Evolutionary conservation across 2,797 vertebrate species (phyloP).

Genomic region (Oreochromis grahami): DNA sequence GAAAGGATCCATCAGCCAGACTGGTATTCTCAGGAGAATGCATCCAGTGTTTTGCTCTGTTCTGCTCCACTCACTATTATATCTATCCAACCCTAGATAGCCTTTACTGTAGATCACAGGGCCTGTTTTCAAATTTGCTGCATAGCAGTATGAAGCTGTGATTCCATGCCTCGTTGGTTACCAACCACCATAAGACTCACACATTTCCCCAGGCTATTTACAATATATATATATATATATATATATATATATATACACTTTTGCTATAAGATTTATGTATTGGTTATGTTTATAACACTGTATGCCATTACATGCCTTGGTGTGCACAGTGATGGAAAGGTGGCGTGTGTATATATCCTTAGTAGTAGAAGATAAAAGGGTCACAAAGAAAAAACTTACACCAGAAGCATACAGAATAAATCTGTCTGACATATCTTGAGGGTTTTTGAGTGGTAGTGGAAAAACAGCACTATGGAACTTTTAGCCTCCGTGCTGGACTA

Average conservation of each 20-base stretch:
- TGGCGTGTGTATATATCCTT: slow-evolving; percentile 1
- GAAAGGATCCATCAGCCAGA: slow-evolving; percentile 64
- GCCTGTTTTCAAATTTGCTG: slow-evolving; percentile 50
- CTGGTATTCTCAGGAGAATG: slow-evolving; percentile 55
- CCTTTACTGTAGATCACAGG: slow-evolving; percentile 65
- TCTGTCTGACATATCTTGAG: slow-evolving; percentile 47
- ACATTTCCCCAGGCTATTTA: slow-evolving; percentile 24
- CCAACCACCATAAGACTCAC: background rate
- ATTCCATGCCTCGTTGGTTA: slow-evolving; percentile 50
- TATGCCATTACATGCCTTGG: slow-evolving; percentile 3
- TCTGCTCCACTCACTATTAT: slow-evolving; percentile 59
- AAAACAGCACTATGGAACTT: slow-evolving; percentile 25
- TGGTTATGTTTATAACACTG: background rate
- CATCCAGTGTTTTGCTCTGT: slow-evolving; percentile 51
- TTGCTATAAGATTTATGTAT: slow-evolving; percentile 3
- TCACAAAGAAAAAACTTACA: slow-evolving; percentile 15
- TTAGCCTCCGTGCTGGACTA: slow-evolving; percentile 53
- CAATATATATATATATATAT: background rate
- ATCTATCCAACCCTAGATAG: slow-evolving; percentile 60
- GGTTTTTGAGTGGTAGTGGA: slow-evolving; percentile 61
- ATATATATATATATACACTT: background rate
- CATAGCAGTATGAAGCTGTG: slow-evolving; percentile 34
- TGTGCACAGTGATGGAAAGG: slow-evolving; percentile 11
- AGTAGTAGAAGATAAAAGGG: slow-evolving; percentile 24
- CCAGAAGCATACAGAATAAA: slow-evolving; percentile 18